Evolutionary conservation across 35 echinoderm and acorn worm genomes (phyloP), one percentile per base, ranked within the genome.

Genomic region (Diadema setosum): DNA sequence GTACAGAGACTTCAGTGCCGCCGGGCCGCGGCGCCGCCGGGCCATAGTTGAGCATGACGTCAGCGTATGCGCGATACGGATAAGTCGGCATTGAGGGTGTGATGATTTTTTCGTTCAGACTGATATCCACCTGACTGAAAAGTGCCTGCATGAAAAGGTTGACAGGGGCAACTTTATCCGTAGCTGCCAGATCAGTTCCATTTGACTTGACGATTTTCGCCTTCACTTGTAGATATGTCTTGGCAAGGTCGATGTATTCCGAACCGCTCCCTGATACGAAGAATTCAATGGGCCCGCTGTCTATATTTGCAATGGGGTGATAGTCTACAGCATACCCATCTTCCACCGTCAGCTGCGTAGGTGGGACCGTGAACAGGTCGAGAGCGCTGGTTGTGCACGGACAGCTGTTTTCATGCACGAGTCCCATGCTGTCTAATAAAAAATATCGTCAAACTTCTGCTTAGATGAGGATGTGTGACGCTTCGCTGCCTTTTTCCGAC

Each of bases 361-460:
- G 80, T 52, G 91, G 91, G 6, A 93, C 57, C 14, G 85, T 74
- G 64, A 93, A 93, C 14, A 93, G 80, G 50, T 93, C 84, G 24
- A 93, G 37, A 44, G 86, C 84, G 2, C 83, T 86, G 14, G 81
- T 82, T 3, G 50, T 52, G 44, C 91, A 93, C 43, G 87, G 70
- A 75, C 91, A 93, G 2, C 85, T 88, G 21, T 93, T 39, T 37
- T 82, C 50, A 42, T 88, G 85, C 16, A 93, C 75, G 21, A 88
- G 73, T 24, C 85, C 37, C 91, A 93, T 93, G n/a, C n/a, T n/a
- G n/a, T n/a, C n/a, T n/a, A n/a, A n/a, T n/a, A n/a, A n/a, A n/a
- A n/a, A n/a, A n/a, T 7, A 39, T 87, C 39, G 25, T 44, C 32
- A 14, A 33, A 7, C 25, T 65, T 32, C 27, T 8, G 6, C 8